Percentiles rank a stretch among this genome's conserved stretches.
These are phyloP conservation scores for Trimorus sp. DNA, from an alignment of 2,888 invertebrate genomes.

Conservation along the genomic window DNA sequence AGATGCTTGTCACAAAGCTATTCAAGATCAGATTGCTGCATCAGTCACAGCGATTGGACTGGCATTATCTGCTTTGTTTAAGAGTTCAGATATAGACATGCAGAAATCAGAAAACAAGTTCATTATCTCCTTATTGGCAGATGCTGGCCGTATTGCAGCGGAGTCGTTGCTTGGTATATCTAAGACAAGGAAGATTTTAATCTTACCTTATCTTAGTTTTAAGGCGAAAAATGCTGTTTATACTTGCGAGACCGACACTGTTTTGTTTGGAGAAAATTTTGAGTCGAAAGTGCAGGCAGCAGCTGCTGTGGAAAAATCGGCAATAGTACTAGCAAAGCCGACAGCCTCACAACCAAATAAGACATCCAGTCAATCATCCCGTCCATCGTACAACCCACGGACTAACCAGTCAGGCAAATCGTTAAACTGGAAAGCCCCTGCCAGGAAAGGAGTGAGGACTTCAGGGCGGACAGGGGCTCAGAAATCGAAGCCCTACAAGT, in stretches of 20 bases:
- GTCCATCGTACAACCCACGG: not conserved
- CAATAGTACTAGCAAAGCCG: not conserved
- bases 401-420: not conserved
- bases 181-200: not conserved
- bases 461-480: constrained; percentile 8
- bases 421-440: constrained; percentile 25
- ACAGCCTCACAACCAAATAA: not conserved
- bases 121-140: not conserved
- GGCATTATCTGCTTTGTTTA: not conserved
- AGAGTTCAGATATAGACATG: not conserved
- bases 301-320: constrained; percentile 1
- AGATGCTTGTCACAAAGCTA: not conserved
- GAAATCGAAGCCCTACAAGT: not conserved
- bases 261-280: not conserved
- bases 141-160: constrained; percentile 1
- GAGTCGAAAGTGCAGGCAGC: constrained; percentile 8
- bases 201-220: not conserved
- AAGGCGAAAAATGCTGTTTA: constrained; percentile 27
- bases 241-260: not conserved
- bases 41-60: not conserved
- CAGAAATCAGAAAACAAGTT: not conserved
- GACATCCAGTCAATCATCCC: not conserved
- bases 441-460: not conserved
- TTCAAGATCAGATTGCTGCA: constrained; percentile 9
- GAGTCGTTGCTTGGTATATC: not conserved